phyloP scores from a whole-genome alignment of 2,797 vertebrate genomes.

The Eupleurogrammus muticus region DNA sequence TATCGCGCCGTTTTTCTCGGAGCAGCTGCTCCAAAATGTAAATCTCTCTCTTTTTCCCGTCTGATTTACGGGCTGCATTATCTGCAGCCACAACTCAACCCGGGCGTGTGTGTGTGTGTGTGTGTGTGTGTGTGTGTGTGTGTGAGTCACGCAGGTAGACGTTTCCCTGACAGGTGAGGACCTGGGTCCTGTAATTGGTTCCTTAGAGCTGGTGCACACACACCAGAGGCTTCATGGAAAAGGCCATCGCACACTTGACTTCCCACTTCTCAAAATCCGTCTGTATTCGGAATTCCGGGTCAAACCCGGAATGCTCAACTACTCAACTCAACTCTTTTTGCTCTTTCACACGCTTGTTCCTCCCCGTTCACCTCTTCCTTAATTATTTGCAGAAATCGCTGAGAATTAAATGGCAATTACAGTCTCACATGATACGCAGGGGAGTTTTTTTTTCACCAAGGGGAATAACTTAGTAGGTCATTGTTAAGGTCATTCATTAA shows the following conservation, averaged over 20 bases:
- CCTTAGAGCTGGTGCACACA: constrained; percentile 43
- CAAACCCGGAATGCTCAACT: background rate
- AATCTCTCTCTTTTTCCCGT: constrained; percentile 52
- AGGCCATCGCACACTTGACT: background rate
- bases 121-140: constrained; percentile 35
- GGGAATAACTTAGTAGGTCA: constrained; percentile 73
- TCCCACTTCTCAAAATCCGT: background rate
- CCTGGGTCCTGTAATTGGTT: constrained; percentile 46
- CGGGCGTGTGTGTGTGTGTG: constrained; percentile 41
- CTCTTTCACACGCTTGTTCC: constrained; percentile 46
- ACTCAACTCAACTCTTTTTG: no score
- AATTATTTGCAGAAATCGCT: constrained; percentile 76
- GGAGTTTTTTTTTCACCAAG: constrained; percentile 55
- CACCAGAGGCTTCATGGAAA: constrained; percentile 11
- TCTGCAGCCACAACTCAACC: constrained; percentile 50
- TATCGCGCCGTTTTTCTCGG: constrained; percentile 11
- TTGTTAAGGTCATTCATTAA: constrained; percentile 76
- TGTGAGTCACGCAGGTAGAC: constrained; percentile 64
- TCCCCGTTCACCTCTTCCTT: constrained; percentile 52
- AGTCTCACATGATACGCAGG: constrained; percentile 51
- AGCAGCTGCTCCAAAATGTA: constrained; percentile 66
- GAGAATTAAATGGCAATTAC: constrained; percentile 81
- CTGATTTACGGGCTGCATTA: constrained; percentile 65
- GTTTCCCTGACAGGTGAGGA: constrained; percentile 59
- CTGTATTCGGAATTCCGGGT: background rate